Base-by-base conservation (phyloP, 2,797 vertebrate genomes). In the Neopelma chrysocephalum region DNA sequence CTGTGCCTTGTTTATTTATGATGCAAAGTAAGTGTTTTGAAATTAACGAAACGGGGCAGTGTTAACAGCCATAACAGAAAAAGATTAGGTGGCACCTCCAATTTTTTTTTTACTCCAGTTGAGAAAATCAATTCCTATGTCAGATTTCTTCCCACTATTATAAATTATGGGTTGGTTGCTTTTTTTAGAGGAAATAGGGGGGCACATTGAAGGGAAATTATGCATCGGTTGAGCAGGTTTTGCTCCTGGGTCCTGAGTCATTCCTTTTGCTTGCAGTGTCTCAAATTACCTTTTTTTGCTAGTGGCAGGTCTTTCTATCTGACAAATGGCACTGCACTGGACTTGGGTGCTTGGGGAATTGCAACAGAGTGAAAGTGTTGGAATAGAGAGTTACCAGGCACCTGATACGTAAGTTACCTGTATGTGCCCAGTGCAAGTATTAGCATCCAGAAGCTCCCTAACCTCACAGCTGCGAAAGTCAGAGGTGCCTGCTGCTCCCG, bases 251-350 rank as follows among this genome's bases (percentile, higher is more conserved):
- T 51, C 47, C 47, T 1, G 10, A 78, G 31, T 65, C n/a, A 17
- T 75, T 57, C 27, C 57, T 85, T 75, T 66, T 79, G 47, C 71
- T 82, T 91, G 66, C 40, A 58, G 54, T 36, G 40, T 83, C 91
- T 95, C 58, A 50, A 11, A 53, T 91, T 76, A 79, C 81, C 10
- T 43, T 51, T 84, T 69, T n/a, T 53, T 65, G 25, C 48, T 23
- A 19, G 29, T 64, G 50, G 38, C 57, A 82, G n/a, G 9, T 93
- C 15, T 87, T 71, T 31, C 64, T 89, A 34, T 57, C 48, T 80
- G 58, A 80, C 15, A 87, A 80, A 72, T 58, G 65, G 19, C 29
- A 18, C 21, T 31, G 34, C 1, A 0, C 78, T 18, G 45, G 43
- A 23, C 29, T 47, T 23, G 8, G 13, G 68, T 25, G 40, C 26